These are phyloP conservation scores for Lepidostoma basale DNA, from an alignment of 1,140 invertebrate genomes.

Conservation along the genomic window DNA sequence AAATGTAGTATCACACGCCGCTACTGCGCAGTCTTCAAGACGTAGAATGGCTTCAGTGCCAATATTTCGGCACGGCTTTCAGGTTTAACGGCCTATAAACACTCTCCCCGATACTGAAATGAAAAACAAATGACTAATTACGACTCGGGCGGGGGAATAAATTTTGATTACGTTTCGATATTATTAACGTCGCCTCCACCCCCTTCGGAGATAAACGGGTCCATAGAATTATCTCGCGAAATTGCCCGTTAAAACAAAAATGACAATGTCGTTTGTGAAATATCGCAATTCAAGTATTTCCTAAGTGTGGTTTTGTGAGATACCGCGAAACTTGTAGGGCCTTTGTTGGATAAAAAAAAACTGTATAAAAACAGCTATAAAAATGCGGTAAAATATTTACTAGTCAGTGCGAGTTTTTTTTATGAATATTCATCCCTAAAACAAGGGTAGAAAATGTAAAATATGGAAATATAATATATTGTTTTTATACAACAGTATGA, in stretches of 20 bases:
- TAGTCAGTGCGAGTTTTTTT: no score
- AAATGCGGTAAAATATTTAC: no score
- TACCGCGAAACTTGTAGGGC: neutral
- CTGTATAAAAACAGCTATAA: no score
- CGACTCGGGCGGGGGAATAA: slow-evolving; percentile 16
- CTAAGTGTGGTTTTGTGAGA: neutral
- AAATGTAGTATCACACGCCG: no score
- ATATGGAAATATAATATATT: no score
- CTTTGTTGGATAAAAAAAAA: no score
- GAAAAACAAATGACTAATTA: slow-evolving; percentile 34
- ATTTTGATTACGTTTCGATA: slow-evolving; percentile 32
- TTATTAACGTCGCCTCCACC: slow-evolving; percentile 1
- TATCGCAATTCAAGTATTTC: neutral
- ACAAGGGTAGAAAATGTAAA: no score
- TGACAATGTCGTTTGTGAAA: slow-evolving; percentile 9
- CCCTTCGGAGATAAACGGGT: slow-evolving; percentile 7
- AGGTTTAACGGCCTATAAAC: slow-evolving; percentile 23
- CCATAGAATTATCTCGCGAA: neutral
- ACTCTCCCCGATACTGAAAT: slow-evolving; percentile 14
- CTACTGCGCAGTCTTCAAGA: no score
- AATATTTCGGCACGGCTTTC: neutral
- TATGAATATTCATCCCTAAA: no score
- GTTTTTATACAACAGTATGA: no score
- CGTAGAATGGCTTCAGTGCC: no score
- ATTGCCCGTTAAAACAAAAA: slow-evolving; percentile 16